phyloP scores from a whole-genome alignment of 1,140 invertebrate genomes.

The Orius insidiosus region DNA sequence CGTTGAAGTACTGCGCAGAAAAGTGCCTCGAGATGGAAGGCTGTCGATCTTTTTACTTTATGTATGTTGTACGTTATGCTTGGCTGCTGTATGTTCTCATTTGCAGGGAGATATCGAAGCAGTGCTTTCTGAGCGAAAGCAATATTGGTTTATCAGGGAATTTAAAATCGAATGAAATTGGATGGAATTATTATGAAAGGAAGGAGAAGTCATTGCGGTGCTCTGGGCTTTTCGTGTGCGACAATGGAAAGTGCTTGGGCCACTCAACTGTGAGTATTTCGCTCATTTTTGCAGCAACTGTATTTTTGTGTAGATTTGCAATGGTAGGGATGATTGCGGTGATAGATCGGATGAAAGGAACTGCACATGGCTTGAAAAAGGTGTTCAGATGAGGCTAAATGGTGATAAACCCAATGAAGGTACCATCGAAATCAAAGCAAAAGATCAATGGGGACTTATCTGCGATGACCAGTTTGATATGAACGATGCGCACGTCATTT shows the following conservation, averaged over 20 bases:
- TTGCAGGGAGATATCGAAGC: constrained; percentile 28
- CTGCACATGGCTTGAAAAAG: constrained; percentile 36
- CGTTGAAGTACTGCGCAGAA: constrained; percentile 33
- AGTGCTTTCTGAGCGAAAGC: constrained; percentile 37
- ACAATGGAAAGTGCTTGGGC: constrained; percentile 40
- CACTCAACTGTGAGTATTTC: constrained; percentile 26
- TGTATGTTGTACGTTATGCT: constrained; percentile 26
- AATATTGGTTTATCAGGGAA: constrained; percentile 39
- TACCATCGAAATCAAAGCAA: constrained; percentile 50
- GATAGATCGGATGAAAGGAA: constrained; percentile 47
- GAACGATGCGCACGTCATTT: constrained; percentile 46
- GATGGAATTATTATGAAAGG: constrained; percentile 41
- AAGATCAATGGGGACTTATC: constrained; percentile 48
- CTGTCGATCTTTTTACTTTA: constrained; percentile 43
- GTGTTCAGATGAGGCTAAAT: constrained; percentile 40
- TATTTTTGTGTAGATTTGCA: constrained; percentile 31
- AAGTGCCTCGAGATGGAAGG: constrained; percentile 35
- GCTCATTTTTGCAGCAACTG: neutral
- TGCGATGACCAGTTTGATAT: constrained; percentile 57
- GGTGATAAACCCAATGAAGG: constrained; percentile 40
- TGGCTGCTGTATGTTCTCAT: neutral
- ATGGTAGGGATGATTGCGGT: constrained; percentile 50
- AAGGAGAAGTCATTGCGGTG: constrained; percentile 31
- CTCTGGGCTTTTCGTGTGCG: constrained; percentile 31
- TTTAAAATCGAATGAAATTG: constrained; percentile 25